A percentile compares a stretch with the other conserved stretches of the same genome.
Conservation (phyloP, 37 sponge, comb jelly and placozoan genomes). For the Tethya wilhelma region DNA sequence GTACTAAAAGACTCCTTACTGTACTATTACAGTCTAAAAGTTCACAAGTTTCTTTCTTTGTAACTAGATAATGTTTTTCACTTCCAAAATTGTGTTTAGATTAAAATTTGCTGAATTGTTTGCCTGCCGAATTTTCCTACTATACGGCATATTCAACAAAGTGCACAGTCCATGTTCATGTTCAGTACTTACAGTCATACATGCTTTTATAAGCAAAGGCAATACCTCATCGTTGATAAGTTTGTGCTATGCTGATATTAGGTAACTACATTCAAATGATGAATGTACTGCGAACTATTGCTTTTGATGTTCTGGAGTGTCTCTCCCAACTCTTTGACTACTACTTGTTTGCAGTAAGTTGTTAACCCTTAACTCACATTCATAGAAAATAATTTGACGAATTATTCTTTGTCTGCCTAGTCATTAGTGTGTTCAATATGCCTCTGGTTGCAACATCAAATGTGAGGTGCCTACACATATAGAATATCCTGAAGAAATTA, state of each 20-base stretch:
- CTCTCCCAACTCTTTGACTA: slow-evolving; percentile 96
- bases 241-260: neutral
- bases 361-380: neutral
- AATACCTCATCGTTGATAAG: neutral
- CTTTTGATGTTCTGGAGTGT: slow-evolving; percentile 90
- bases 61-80: too few species aligned
- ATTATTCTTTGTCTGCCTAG: too few species aligned
- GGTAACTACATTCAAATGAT: slow-evolving; percentile 98
- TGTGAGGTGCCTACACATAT: too few species aligned
- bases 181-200: neutral
- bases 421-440: too few species aligned
- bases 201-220: neutral
- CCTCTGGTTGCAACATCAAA: too few species aligned
- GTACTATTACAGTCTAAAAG: too few species aligned
- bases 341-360: slow-evolving; percentile 89
- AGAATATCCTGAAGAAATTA: too few species aligned
- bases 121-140: too few species aligned
- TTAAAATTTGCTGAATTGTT: neutral
- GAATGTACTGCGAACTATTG: slow-evolving; percentile 89
- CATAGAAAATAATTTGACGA: too few species aligned
- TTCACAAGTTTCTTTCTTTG: too few species aligned
- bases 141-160: neutral
- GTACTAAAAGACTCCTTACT: too few species aligned
- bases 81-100: too few species aligned
- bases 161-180: neutral